Conservation (phyloP, 1,140 invertebrate species). For the Drosophila nikananu region DNA sequence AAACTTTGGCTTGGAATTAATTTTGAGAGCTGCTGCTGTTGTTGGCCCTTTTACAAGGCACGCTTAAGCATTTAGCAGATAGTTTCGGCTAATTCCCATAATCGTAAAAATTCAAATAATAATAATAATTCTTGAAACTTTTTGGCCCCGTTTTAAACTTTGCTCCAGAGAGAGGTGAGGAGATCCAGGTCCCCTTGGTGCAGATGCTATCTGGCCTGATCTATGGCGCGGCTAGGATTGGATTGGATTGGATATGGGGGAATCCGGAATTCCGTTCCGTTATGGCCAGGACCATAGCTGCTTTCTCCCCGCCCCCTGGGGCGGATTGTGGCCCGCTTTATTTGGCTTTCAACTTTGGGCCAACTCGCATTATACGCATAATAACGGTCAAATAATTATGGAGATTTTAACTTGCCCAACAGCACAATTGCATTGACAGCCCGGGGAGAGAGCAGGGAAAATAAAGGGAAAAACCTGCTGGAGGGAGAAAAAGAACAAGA, state of each 20-base stretch:
- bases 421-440: constrained; percentile 53
- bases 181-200: constrained; percentile 3
- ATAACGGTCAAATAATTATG: constrained; percentile 76
- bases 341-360: constrained; percentile 61
- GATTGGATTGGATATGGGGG: not conserved
- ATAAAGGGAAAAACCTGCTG: constrained; percentile 7
- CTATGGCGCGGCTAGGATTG: constrained; percentile 38
- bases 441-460: not conserved
- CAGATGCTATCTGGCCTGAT: constrained; percentile 60
- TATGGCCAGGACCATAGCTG: not conserved
- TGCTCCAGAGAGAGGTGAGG: not conserved
- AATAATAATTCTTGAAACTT: constrained; percentile 44
- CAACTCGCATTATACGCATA: constrained; percentile 71
- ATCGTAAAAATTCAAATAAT: constrained; percentile 39
- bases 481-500: not conserved
- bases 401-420: constrained; percentile 61
- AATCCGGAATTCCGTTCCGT: not conserved
- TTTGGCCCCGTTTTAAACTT: constrained; percentile 18
- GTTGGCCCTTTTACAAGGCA: not conserved
- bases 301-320: constrained; percentile 4
- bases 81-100: constrained; percentile 39
- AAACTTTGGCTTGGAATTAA: constrained; percentile 3
- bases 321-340: constrained; percentile 16
- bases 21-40: not conserved
- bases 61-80: constrained; percentile 37